Conservation (phyloP, 2,113 vertebrate species). For the Bujurquina vittata region DNA sequence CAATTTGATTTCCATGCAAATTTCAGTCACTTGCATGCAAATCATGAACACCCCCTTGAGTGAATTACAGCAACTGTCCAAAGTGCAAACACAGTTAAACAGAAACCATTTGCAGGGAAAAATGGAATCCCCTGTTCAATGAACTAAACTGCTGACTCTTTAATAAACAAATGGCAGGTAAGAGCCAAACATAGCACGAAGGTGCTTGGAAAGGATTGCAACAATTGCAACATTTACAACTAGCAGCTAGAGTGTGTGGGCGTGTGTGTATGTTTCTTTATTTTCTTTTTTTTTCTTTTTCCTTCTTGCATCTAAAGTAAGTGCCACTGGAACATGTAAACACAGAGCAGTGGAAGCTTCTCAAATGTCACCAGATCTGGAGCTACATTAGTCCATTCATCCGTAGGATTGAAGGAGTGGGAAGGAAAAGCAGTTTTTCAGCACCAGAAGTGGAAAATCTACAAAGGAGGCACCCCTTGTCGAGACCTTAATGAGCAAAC, state of each 20-base stretch:
- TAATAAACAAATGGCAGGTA: slow-evolving; percentile 59
- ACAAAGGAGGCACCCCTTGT: slow-evolving; percentile 57
- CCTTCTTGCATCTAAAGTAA: slow-evolving; percentile 20
- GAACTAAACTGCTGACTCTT: slow-evolving; percentile 49
- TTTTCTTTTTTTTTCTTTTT: not conserved
- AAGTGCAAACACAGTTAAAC: slow-evolving; percentile 61
- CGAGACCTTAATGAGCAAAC: slow-evolving; percentile 44
- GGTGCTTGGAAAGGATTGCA: slow-evolving; percentile 59
- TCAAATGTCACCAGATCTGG: slow-evolving; percentile 59
- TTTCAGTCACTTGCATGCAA: slow-evolving; percentile 60
- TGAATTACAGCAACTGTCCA: slow-evolving; percentile 56
- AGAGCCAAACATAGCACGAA: slow-evolving; percentile 53
- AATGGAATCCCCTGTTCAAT: slow-evolving; percentile 62
- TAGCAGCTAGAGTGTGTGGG: slow-evolving; percentile 3
- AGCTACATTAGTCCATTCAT: slow-evolving; percentile 40
- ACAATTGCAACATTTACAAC: slow-evolving; percentile 42
- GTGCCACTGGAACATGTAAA: slow-evolving; percentile 61
- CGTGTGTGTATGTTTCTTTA: slow-evolving; percentile 1
- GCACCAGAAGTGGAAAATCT: slow-evolving; percentile 65
- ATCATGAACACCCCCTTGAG: slow-evolving; percentile 48
- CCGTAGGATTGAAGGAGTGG: not conserved
- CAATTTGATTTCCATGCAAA: slow-evolving; percentile 62
- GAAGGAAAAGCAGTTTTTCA: slow-evolving; percentile 47
- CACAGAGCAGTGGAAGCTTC: slow-evolving; percentile 34
- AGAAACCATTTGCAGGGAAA: slow-evolving; percentile 57